Evolutionary conservation across 2,113 vertebrate species (phyloP), one percentile per base, ranked within the genome.

Genomic region (Siphamia tubifer): DNA sequence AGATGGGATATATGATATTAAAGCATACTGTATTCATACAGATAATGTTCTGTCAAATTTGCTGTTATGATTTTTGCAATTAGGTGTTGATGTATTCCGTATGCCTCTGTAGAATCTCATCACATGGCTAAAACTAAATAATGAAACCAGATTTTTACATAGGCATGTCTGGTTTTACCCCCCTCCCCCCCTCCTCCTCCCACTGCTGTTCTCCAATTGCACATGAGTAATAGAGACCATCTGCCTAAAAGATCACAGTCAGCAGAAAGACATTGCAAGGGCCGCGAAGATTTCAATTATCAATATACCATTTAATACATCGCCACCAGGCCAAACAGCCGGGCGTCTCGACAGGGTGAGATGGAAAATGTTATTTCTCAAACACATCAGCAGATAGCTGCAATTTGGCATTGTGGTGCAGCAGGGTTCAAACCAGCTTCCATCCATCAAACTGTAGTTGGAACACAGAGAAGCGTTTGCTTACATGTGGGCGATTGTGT

Each of bases 291-390:
- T 89, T 92, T 90, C 87, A 92, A 89, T 92, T 91, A 91, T 90
- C 86, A 90, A 90, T 91, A 89, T 85, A 82, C 73, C 74, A 82
- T 90, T 92, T 90, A 92, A 87, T 91, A 88, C 77, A 76, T 79
- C 15, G 79, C 87, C 77, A 68, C 60, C 70, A 77, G 90, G 85
- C 82, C 87, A 77, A 78, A 79, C 65, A 87, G 78, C 48, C 88
- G 81, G 83, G 83, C 74, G 42, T 68, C 63, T 71, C 55, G 81
- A 88, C 83, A 86, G 82, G 60, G 32, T 4, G 11, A 89, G 84
- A 91, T 85, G 82, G 85, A 87, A 83, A 84, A 87, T 80, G 86
- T 87, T 90, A 82, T 87, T 85, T 80, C 83, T 87, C 78, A 72
- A 81, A 82, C 72, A 76, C 72, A 84, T 88, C 83, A 81, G 84